Conservation (phyloP, 1,140 invertebrate species). For the Heliconius congener region DNA sequence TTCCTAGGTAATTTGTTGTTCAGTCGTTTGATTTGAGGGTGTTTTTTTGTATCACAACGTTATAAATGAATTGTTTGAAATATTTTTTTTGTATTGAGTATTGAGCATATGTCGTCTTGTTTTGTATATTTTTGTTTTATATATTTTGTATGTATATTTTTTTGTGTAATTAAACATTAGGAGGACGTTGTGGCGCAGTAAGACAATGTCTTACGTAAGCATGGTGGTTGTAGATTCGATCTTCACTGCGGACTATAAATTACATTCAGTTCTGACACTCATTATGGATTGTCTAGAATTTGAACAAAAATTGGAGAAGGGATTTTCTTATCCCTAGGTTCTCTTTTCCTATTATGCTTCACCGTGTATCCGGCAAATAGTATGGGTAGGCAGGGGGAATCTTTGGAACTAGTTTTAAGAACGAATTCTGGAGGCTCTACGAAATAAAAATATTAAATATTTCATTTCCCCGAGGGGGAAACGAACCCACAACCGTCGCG, state of each 20-base stretch:
- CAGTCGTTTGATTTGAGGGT: neutral
- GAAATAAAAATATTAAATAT: too few species aligned
- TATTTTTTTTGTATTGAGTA: neutral
- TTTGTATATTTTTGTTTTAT: neutral
- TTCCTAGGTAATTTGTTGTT: neutral
- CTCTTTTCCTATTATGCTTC: too few species aligned
- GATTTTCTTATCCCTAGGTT: neutral
- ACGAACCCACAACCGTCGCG: too few species aligned
- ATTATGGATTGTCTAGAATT: neutral
- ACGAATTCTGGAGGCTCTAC: too few species aligned
- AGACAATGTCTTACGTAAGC: too few species aligned
- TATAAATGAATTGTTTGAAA: neutral
- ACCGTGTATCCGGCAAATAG: too few species aligned
- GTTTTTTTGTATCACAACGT: neutral
- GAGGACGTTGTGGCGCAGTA: too few species aligned
- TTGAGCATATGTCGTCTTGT: too few species aligned
- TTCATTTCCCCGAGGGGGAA: too few species aligned
- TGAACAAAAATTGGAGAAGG: neutral
- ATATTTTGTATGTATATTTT: neutral
- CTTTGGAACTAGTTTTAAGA: too few species aligned
- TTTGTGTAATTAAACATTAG: neutral
- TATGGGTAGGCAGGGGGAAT: too few species aligned
- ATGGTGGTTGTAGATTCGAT: neutral
- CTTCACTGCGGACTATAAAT: neutral
- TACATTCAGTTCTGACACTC: neutral